Percentiles rank a stretch among this genome's conserved stretches.
Conservation (phyloP, 2,888 invertebrate genomes). For the Synanthedon vespiformis region DNA sequence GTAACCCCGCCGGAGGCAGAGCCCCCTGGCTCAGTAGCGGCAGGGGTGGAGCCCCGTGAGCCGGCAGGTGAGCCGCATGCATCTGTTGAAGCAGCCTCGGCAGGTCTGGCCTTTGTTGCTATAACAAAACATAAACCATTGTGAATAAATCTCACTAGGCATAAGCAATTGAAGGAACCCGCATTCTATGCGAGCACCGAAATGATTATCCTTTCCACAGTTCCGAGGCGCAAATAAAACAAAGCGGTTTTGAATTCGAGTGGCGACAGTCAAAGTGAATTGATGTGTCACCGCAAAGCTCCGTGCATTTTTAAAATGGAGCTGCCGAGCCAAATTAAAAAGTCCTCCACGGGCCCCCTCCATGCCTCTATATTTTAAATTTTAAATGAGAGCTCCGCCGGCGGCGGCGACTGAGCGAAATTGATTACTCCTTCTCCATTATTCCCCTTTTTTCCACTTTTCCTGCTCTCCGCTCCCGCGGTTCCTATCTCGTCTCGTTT, state of each 20-base stretch:
- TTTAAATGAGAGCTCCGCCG: conserved; percentile 65
- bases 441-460: conserved; percentile 66
- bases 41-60: conserved; percentile 80
- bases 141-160: no score
- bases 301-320: conserved; percentile 64
- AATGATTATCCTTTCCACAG: background rate
- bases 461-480: conserved; percentile 49
- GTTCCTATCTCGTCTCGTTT: conserved; percentile 56
- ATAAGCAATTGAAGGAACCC: no score
- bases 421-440: conserved; percentile 70
- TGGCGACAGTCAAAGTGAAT: conserved; percentile 59
- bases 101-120: conserved; percentile 89
- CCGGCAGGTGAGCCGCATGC: conserved; percentile 88
- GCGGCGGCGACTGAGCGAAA: conserved; percentile 62
- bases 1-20: conserved; percentile 69
- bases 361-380: conserved; percentile 62
- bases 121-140: conserved; percentile 18
- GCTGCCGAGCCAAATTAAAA: conserved; percentile 63
- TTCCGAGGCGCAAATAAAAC: background rate
- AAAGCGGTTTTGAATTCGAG: conserved; percentile 24
- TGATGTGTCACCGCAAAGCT: conserved; percentile 60
- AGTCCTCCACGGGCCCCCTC: conserved; percentile 57
- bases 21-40: conserved; percentile 62
- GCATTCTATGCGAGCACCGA: background rate
- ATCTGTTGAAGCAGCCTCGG: conserved; percentile 90